A percentile compares a stretch with the other conserved stretches of the same genome.
These are phyloP conservation scores for Eretmocerus hayati DNA, from an alignment of 2,888 invertebrate genomes.

Conservation along the genomic window DNA sequence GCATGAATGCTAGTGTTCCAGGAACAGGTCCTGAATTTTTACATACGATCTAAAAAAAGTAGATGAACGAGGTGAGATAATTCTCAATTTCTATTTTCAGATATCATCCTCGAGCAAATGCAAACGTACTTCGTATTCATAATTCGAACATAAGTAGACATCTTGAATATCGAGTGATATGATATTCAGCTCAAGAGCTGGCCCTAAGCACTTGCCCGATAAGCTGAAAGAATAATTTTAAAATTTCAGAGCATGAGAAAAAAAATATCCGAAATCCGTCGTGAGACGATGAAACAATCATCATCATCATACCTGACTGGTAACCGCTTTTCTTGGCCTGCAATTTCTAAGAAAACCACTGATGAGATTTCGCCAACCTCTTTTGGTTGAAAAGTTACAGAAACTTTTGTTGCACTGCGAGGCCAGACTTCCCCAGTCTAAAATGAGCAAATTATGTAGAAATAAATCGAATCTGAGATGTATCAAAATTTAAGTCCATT, in stretches of 20 bases:
- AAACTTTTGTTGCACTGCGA: slow-evolving; percentile 50
- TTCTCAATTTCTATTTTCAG: neutral
- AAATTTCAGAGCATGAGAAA: neutral
- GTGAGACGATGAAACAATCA: neutral
- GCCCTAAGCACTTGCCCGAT: slow-evolving; percentile 54
- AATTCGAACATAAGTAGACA: slow-evolving; percentile 54
- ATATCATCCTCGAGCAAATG: neutral
- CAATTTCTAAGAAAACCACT: slow-evolving; percentile 55
- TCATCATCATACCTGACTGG: slow-evolving; percentile 41
- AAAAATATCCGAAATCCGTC: neutral
- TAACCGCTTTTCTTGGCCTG: slow-evolving; percentile 51
- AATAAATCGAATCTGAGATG: no score
- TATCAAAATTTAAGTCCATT: no score
- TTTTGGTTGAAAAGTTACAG: slow-evolving; percentile 53
- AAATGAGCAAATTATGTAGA: slow-evolving; percentile 3
- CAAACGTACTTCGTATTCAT: slow-evolving; percentile 56
- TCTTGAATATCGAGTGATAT: slow-evolving; percentile 53
- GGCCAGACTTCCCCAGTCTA: slow-evolving; percentile 58
- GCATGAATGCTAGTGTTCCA: slow-evolving; percentile 51
- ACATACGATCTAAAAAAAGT: slow-evolving; percentile 30
- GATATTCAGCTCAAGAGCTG: slow-evolving; percentile 52
- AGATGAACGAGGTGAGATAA: neutral
- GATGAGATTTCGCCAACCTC: slow-evolving; percentile 49
- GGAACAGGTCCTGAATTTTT: slow-evolving; percentile 53
- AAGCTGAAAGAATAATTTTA: slow-evolving; percentile 32